Evolutionary conservation across 1,140 invertebrate genomes (phyloP).

Genomic region (Pseudomyrmex dendroicus): DNA sequence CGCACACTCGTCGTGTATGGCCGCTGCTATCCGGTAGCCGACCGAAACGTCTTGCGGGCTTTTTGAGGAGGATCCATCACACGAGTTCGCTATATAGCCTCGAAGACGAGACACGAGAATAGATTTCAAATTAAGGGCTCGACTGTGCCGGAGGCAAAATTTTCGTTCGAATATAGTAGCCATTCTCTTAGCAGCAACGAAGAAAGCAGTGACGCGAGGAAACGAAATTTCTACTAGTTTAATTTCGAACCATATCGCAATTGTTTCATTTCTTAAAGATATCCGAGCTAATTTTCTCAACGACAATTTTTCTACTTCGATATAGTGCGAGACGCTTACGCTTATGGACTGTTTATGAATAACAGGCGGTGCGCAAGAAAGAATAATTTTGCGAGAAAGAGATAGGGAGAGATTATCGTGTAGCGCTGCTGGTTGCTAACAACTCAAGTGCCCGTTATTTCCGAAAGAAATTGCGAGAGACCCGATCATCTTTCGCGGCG

Average conservation of each 20-base stretch:
- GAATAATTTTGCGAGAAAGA: constrained; percentile 1
- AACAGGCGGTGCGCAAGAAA: background rate
- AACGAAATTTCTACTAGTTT: no score
- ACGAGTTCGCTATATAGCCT: constrained; percentile 25
- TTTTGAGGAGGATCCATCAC: constrained; percentile 43
- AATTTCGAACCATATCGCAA: no score
- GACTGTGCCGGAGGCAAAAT: constrained; percentile 63
- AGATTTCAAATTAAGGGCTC: constrained; percentile 68
- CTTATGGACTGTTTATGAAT: background rate
- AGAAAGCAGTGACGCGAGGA: background rate
- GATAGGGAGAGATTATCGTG: no score
- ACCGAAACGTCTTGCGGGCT: constrained; percentile 50
- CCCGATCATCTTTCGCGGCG: constrained; percentile 64
- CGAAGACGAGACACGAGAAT: constrained; percentile 47
- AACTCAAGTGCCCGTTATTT: constrained; percentile 42
- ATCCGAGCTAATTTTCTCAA: no score
- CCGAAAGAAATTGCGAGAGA: constrained; percentile 67
- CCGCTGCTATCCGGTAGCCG: constrained; percentile 74
- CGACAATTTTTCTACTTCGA: no score
- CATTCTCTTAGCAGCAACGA: constrained; percentile 3
- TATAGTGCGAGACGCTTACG: background rate
- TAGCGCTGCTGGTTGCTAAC: constrained; percentile 13
- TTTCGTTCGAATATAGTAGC: constrained; percentile 26
- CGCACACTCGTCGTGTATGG: constrained; percentile 54
- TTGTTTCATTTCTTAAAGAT: no score